These are phyloP conservation scores for Cabera pusaria DNA, from an alignment of 2,888 invertebrate genomes.

Conservation along the genomic window DNA sequence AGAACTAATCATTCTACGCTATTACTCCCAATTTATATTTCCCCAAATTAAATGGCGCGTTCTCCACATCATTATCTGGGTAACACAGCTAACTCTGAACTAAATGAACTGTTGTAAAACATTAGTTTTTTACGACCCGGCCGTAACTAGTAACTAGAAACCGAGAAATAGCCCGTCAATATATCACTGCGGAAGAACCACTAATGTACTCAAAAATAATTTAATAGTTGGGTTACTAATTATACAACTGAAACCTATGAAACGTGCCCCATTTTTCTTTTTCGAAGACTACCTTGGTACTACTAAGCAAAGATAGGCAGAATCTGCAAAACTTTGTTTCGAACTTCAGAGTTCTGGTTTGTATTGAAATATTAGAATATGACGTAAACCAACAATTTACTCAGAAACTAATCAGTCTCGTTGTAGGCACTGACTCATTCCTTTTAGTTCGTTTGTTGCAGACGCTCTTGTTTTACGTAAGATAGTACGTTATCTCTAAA, in stretches of 20 bases:
- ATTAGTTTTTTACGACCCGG: slow-evolving; percentile 36
- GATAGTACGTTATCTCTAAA: slow-evolving; percentile 2
- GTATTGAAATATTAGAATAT: slow-evolving; percentile 9
- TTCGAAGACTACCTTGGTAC: too few relatives aligned
- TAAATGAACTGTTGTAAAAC: slow-evolving; percentile 31
- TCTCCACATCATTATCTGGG: slow-evolving; percentile 24
- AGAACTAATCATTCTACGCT: slow-evolving; percentile 10
- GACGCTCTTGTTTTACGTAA: slow-evolving; percentile 7
- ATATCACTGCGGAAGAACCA: slow-evolving; percentile 21
- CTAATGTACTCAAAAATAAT: slow-evolving; percentile 56
- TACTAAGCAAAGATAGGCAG: too few relatives aligned
- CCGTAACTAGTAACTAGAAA: slow-evolving; percentile 28
- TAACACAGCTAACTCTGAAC: slow-evolving; percentile 29
- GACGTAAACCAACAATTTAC: slow-evolving; percentile 2
- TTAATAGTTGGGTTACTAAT: slow-evolving; percentile 29
- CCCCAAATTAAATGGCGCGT: slow-evolving; percentile 22
- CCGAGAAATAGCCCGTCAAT: slow-evolving; percentile 25
- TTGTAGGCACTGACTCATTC: slow-evolving; percentile 13
- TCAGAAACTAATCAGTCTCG: slow-evolving; percentile 1
- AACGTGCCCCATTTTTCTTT: too few relatives aligned
- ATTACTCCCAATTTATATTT: slow-evolving; percentile 26
- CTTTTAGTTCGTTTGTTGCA: slow-evolving; percentile 5
- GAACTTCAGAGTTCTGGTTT: slow-evolving; percentile 7
- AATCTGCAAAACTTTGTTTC: slow-evolving; percentile 10
- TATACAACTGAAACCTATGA: too few relatives aligned